Base-by-base conservation (phyloP, 2,888 invertebrate species). In the Calliscelio sp. region DNA sequence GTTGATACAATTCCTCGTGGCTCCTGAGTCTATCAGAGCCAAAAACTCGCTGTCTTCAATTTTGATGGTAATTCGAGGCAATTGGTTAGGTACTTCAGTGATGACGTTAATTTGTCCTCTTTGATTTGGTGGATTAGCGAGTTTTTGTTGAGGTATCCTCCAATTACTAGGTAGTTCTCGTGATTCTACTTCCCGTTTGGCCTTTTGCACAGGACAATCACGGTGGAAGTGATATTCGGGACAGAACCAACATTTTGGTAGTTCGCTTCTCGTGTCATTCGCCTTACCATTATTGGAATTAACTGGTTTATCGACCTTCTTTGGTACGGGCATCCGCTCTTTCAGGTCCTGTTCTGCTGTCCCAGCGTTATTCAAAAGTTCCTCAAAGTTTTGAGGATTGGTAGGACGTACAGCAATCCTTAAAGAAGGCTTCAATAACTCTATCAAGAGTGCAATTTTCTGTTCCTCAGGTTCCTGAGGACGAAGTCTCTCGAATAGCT, bases 21-120 rank as follows among this genome's bases (percentile, higher is more conserved):
- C 78, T 10, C 53, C 75, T 1, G 75, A 51, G 16, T 86, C 86
- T 20, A 85, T 28, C 2, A 83, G 61, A 0, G 81, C 85, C 7
- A 22, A 7, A 10, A 59, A 6, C 4, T 77, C 74, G 22, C n/a
- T 0, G 5, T 35, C 57, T 8, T 20, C 16, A 1, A 63, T 8
- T 16, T n/a, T 0, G 2, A 63, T 14, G 5, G 24, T 20, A 2
- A 44, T 44, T 7, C 8, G 22, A 25, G 46, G 44, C 7, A 63
- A 18, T 1, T 6, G 4, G 3, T 3, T 16, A 2, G 14, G 35
- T 11, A 1, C 35, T 11, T 35, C 10, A 1, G 1, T 5, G 1
- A 35, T 35, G 14, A 35, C 35, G 5, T 1, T 35, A 3, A 35
- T 14, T 1, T 35, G 1, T 8, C 2, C 35, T 8, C 14, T 35